Conservation (phyloP, 2,113 vertebrate species). For the Oplegnathus fasciatus region DNA sequence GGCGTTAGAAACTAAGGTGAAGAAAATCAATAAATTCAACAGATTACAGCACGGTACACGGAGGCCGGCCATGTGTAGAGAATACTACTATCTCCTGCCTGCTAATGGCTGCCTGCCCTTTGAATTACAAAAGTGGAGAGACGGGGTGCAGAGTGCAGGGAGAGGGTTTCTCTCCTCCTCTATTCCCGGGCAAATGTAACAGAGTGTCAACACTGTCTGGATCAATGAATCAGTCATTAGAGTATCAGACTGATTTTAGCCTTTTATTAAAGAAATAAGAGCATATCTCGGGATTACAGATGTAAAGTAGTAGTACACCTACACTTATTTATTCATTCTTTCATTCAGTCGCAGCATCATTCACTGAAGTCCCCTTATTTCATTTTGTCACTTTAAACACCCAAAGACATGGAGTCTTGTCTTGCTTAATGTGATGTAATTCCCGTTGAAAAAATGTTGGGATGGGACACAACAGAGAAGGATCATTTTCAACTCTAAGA, state of each 20-base stretch:
- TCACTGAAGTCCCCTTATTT: not conserved
- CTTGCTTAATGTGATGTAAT: not conserved
- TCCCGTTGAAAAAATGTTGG: not conserved
- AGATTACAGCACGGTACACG: conserved; percentile 40
- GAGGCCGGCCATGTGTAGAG: conserved; percentile 36
- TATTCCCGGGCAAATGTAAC: not conserved
- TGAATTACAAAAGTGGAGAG: conserved; percentile 22
- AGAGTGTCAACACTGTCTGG: conserved; percentile 2
- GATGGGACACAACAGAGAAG: not conserved
- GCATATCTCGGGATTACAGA: not conserved
- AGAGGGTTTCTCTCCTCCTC: conserved; percentile 12
- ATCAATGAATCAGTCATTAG: conserved; percentile 40
- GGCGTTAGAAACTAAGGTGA: conserved; percentile 28
- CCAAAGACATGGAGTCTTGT: not conserved
- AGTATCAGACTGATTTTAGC: not conserved
- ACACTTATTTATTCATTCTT: not conserved
- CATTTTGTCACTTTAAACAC: not conserved
- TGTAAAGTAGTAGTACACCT: not conserved
- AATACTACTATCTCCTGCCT: conserved; percentile 29
- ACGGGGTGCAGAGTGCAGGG: not conserved
- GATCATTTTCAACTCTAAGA: not conserved
- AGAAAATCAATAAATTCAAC: conserved; percentile 63
- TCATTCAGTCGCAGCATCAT: not conserved
- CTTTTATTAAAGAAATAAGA: not conserved
- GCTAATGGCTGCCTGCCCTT: conserved; percentile 51